A percentile compares a stretch with the other conserved stretches of the same genome.
Conservation (phyloP, 2,888 invertebrate species). For the Eupeodes luniger region DNA sequence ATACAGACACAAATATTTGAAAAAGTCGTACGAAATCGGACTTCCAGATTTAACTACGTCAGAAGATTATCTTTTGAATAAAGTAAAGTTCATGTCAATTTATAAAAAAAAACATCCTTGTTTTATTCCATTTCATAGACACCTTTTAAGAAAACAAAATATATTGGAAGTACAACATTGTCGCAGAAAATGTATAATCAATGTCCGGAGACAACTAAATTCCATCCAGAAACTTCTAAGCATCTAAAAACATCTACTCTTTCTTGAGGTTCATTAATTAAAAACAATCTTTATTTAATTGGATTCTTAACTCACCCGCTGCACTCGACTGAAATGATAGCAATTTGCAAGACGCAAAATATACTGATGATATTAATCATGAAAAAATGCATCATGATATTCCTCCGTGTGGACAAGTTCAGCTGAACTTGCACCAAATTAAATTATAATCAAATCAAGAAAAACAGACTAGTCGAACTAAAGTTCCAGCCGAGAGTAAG, state of each 20-base stretch:
- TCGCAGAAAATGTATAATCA: no score
- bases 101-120: no score
- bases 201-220: not conserved
- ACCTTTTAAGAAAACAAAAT: not conserved
- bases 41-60: not conserved
- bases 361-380: not conserved
- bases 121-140: no score
- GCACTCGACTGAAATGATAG: slow-evolving; percentile 24
- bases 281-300: slow-evolving; percentile 35
- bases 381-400: not conserved
- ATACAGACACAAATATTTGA: not conserved
- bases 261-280: slow-evolving; percentile 21
- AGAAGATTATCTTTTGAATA: no score
- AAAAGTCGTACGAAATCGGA: not conserved
- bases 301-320: slow-evolving; percentile 44
- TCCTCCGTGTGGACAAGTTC: not conserved
- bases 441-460: slow-evolving; percentile 2
- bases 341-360: slow-evolving; percentile 30
- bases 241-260: not conserved
- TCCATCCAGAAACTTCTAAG: not conserved
- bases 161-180: no score
- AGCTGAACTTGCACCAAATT: slow-evolving; percentile 34
- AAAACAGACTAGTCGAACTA: no score
- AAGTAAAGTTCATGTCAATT: no score
- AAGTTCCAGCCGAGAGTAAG: not conserved